A percentile compares a stretch with the other conserved stretches of the same genome.
Conservation (phyloP, 2,888 invertebrate species). For the Barypeithes pellucidus region DNA sequence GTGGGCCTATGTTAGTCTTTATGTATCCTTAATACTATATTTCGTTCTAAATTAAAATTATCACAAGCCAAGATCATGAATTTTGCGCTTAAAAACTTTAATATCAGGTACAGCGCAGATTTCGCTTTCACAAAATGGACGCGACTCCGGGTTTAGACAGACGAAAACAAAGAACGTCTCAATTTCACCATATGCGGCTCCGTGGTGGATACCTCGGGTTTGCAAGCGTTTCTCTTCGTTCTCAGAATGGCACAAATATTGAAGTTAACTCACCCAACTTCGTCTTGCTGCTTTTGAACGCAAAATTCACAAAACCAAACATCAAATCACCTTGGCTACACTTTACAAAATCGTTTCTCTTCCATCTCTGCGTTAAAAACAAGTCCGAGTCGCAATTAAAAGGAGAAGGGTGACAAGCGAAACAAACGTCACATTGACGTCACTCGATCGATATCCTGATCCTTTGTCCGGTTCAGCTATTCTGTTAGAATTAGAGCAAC, state of each 20-base stretch:
- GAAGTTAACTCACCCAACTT: slow-evolving; percentile 55
- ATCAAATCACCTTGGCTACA: slow-evolving; percentile 54
- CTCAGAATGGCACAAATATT: slow-evolving; percentile 57
- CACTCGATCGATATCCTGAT: slow-evolving; percentile 24
- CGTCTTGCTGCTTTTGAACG: slow-evolving; percentile 62
- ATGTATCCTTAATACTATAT: slow-evolving; percentile 44
- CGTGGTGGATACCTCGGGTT: slow-evolving; percentile 51
- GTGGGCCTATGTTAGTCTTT: slow-evolving; percentile 33
- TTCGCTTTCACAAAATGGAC: slow-evolving; percentile 70
- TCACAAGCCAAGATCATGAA: slow-evolving; percentile 67
- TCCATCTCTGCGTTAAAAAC: slow-evolving; percentile 40
- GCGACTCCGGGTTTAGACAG: slow-evolving; percentile 59
- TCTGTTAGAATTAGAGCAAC: not conserved
- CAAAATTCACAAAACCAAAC: slow-evolving; percentile 62
- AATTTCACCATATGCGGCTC: slow-evolving; percentile 61
- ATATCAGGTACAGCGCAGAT: slow-evolving; percentile 60
- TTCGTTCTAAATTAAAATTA: slow-evolving; percentile 56
- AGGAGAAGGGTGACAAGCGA: not conserved
- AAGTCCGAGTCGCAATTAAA: slow-evolving; percentile 29
- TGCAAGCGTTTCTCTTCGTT: slow-evolving; percentile 48
- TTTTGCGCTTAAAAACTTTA: slow-evolving; percentile 66
- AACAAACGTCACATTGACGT: slow-evolving; percentile 34
- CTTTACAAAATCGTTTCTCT: slow-evolving; percentile 36
- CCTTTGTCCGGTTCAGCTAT: not conserved
- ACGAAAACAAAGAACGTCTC: slow-evolving; percentile 65